Evolutionary conservation across 2,888 invertebrate genomes (phyloP).

Genomic region (Eilema caniola): DNA sequence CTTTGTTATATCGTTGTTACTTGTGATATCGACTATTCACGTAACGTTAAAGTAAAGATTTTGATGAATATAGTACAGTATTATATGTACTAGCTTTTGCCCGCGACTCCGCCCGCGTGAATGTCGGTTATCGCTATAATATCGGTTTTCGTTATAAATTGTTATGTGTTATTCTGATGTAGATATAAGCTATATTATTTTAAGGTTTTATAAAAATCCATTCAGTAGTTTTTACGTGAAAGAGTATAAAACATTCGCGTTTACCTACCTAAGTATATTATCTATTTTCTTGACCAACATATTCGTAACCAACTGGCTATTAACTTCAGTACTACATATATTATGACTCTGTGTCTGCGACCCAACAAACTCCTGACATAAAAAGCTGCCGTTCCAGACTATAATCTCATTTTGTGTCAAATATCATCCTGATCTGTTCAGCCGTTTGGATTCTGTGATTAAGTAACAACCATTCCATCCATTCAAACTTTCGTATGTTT

Average conservation of each 20-base stretch:
- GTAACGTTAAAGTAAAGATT: not conserved
- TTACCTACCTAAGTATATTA: not conserved
- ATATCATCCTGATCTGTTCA: not conserved
- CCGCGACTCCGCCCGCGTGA: too few species aligned
- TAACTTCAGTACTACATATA: too few species aligned
- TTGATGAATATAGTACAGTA: not conserved
- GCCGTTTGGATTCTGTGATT: not conserved
- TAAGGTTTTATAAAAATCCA: too few species aligned
- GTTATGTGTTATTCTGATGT: too few species aligned
- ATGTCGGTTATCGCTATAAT: too few species aligned
- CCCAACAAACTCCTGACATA: not conserved
- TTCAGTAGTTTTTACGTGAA: too few species aligned
- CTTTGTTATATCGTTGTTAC: conserved; percentile 32
- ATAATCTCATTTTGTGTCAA: not conserved
- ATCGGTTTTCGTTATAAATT: too few species aligned
- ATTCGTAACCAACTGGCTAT: not conserved
- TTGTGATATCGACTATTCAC: conserved; percentile 25
- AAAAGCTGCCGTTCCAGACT: too few species aligned
- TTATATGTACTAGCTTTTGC: too few species aligned
- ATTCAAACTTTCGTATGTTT: not conserved
- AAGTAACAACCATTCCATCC: not conserved
- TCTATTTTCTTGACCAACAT: not conserved
- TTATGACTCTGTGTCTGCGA: not conserved
- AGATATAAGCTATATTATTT: too few species aligned
- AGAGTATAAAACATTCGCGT: too few species aligned